These are phyloP conservation scores for Cyclopterus lumpus DNA, from an alignment of 2,797 vertebrate genomes.

Conservation along the genomic window DNA sequence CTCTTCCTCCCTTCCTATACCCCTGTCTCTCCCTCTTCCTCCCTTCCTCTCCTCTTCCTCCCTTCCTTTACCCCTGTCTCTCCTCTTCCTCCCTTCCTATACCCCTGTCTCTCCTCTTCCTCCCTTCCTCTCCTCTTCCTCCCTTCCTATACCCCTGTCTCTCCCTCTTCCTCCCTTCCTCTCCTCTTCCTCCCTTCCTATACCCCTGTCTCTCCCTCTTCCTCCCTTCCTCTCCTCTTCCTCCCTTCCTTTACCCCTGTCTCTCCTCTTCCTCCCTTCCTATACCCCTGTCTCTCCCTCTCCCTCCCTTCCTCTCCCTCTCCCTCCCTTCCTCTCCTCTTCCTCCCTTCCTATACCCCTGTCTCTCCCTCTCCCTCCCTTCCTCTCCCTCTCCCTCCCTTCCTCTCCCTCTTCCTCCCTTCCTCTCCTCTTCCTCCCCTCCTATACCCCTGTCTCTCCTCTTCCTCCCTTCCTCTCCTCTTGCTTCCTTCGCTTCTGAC, in stretches of 20 bases:
- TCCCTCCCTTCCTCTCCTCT: slow-evolving; percentile 1
- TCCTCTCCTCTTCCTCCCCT: neutral
- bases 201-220: neutral
- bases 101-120: slow-evolving; percentile 6
- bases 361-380: too few species aligned
- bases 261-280: neutral
- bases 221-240: too few species aligned
- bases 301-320: slow-evolving; percentile 44
- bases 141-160: neutral
- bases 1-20: neutral
- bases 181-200: neutral
- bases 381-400: slow-evolving; percentile 29
- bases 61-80: neutral
- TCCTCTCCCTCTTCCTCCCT: neutral
- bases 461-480: neutral
- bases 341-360: neutral
- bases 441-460: neutral
- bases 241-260: neutral
- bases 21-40: slow-evolving; percentile 11
- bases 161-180: slow-evolving; percentile 26
- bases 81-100: neutral
- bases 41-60: slow-evolving; percentile 8
- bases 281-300: neutral
- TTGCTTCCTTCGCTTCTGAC: neutral
- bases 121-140: neutral